Conservation (phyloP, 2,113 vertebrate species). For the Bujurquina vittata region DNA sequence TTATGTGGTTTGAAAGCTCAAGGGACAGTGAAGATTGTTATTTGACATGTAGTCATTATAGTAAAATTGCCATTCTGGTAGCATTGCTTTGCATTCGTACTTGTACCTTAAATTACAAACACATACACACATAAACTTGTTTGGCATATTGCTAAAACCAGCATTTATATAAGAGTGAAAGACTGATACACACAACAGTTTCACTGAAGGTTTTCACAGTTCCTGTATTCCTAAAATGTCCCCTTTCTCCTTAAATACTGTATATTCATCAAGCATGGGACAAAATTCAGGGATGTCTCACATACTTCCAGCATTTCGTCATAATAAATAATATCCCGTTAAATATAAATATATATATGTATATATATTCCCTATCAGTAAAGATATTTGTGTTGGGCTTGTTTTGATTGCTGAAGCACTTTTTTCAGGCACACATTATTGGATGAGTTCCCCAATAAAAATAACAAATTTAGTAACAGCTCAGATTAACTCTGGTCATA, state of each 20-base stretch:
- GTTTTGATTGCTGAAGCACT: too few species aligned
- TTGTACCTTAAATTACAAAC: background rate
- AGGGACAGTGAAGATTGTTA: conserved; percentile 24
- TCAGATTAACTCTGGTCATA: too few species aligned
- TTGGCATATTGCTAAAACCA: too few species aligned
- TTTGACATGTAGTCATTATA: conserved; percentile 48
- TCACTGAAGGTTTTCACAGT: background rate
- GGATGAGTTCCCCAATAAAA: too few species aligned
- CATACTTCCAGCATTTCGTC: conserved; percentile 31
- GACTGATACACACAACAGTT: too few species aligned
- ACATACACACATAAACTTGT: background rate
- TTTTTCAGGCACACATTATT: too few species aligned
- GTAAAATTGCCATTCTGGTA: conserved; percentile 22
- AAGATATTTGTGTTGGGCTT: too few species aligned
- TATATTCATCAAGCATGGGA: conserved; percentile 12
- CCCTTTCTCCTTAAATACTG: background rate
- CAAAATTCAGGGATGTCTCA: conserved; percentile 31
- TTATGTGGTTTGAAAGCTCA: conserved; percentile 47
- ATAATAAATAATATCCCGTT: conserved; percentile 37
- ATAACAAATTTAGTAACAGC: too few species aligned
- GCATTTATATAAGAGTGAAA: too few species aligned
- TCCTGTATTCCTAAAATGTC: background rate
- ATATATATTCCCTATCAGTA: too few species aligned
- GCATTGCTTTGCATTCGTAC: conserved; percentile 9
- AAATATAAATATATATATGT: too few species aligned